Evolutionary conservation across 1,140 invertebrate genomes (phyloP), one percentile per base, ranked within the genome.

Genomic region (Orius insidiosus): DNA sequence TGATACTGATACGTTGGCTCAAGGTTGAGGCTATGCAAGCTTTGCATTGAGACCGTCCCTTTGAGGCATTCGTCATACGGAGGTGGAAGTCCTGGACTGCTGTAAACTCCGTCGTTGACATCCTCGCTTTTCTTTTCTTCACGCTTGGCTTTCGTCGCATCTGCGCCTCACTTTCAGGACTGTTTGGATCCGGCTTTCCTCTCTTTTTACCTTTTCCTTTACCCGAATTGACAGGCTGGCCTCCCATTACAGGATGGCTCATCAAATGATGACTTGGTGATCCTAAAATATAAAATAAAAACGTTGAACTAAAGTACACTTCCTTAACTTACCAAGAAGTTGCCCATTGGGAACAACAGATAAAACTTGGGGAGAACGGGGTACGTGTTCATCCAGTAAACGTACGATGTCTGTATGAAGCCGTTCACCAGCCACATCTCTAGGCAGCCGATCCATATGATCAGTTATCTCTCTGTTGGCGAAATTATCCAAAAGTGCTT

Each of bases 381-480:
- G 84, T 16, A 88, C 76, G 58, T 95, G 87, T 55, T 93, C 88
- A 49, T 96, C 87, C 11, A 97, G 64, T 31, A 97, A 60, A 43
- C 81, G 66, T 0, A 96, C 86, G 56, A 98, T 96, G 59, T 96
- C 90, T 39, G 88, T 78, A 59, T 97, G 92, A 53, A 88, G 68
- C 33, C 88, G 68, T 59, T 96, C 89, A 43, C 77, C 75, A 1
- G 93, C 92, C 31, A 98, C 82, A 58, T 96, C 89, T 3, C 87
- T 65, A 0, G 93, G 92, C 54, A 95, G 63, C 39, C 86, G 69
- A 66, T 97, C 93, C 93, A 97, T 96, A 60, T 97, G 89, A 67
- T 97, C 92, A 1, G 90, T 89, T 48, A 98, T 95, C 62, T 98
- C 93, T 32, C 89, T 68, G 63, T 96, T 97, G 4, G 90, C 88